These are phyloP conservation scores for Lepidiolamprologus cunningtoni DNA, from an alignment of 2,113 vertebrate species.

Conservation along the genomic window DNA sequence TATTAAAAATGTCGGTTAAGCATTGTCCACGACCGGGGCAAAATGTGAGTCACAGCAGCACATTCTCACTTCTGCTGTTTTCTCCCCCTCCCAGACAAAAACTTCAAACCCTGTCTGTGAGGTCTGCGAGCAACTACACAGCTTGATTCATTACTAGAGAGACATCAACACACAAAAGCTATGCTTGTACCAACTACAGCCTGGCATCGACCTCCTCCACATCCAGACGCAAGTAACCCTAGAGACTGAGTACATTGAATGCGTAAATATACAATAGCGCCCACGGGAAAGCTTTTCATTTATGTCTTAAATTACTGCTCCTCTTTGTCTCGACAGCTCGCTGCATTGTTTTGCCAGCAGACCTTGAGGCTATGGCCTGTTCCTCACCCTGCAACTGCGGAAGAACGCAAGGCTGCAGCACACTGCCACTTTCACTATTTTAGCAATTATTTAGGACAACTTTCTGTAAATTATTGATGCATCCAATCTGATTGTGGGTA, in stretches of 20 bases:
- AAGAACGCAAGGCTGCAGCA: background rate
- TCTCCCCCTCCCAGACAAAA: background rate
- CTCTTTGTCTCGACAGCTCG: background rate
- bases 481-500: background rate
- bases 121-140: background rate
- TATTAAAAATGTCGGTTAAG: background rate
- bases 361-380: background rate
- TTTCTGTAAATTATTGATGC: background rate
- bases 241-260: background rate
- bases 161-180: background rate
- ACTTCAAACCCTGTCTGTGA: background rate
- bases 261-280: background rate
- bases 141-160: background rate
- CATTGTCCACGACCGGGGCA: background rate
- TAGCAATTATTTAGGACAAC: background rate
- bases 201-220: background rate
- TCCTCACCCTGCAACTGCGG: background rate
- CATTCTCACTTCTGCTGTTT: background rate
- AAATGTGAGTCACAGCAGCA: background rate
- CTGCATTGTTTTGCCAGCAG: background rate
- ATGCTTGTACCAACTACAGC: background rate
- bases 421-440: background rate
- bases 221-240: background rate
- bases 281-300: background rate
- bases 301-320: background rate